Conservation (phyloP, 2,888 invertebrate species). For the Cylindroiulus punctatus region DNA sequence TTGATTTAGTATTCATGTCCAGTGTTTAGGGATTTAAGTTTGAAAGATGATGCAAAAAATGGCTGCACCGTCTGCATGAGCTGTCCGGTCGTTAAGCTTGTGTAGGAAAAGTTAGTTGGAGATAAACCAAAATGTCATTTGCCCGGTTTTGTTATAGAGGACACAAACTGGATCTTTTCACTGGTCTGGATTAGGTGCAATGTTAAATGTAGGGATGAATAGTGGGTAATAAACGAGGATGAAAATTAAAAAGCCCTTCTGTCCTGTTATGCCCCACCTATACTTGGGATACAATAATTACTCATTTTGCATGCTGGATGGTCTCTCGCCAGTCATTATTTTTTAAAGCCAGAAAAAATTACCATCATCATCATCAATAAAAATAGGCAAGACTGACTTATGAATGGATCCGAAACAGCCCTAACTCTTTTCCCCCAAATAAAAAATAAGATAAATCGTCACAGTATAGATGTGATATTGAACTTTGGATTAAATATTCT, state of each 20-base stretch:
- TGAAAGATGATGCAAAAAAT: slow-evolving; percentile 43
- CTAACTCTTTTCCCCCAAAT: neutral
- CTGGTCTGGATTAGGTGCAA: neutral
- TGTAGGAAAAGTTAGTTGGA: neutral
- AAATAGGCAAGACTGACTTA: neutral
- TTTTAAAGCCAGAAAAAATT: slow-evolving; percentile 13
- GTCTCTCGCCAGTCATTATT: neutral
- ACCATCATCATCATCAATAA: slow-evolving; percentile 34
- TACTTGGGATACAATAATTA: neutral
- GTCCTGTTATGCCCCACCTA: neutral
- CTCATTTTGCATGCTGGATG: neutral
- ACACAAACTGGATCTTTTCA: slow-evolving; percentile 16
- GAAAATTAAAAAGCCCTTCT: slow-evolving; percentile 28
- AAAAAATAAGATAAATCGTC: neutral
- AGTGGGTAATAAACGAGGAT: slow-evolving; percentile 19
- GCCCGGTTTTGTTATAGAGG: slow-evolving; percentile 3
- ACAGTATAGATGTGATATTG: neutral
- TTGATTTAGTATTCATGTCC: slow-evolving; percentile 45
- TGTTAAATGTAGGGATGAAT: neutral
- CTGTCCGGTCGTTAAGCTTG: slow-evolving; percentile 24
- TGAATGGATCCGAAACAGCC: neutral
- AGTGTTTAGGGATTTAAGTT: slow-evolving; percentile 45
- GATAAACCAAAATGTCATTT: slow-evolving; percentile 17
- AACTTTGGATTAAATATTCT: neutral
- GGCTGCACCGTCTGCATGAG: slow-evolving; percentile 34